Evolutionary conservation across 1,140 invertebrate species (phyloP).

Genomic region (Megalopta genalis): DNA sequence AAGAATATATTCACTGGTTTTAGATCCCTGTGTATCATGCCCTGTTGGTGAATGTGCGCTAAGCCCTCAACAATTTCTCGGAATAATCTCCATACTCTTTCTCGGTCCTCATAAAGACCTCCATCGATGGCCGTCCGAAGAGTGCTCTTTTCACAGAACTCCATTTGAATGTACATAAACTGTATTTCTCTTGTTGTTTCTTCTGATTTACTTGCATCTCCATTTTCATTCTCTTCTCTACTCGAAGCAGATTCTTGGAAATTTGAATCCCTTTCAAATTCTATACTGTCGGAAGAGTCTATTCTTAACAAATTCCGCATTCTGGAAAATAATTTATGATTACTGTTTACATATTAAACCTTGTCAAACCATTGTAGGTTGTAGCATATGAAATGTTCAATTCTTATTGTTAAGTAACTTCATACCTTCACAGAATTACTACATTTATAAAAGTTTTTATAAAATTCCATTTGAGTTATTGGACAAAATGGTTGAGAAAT

Average conservation of each 20-base stretch:
- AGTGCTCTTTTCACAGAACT: constrained; percentile 94
- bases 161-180: constrained; percentile 96
- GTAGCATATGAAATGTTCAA: too few relatives aligned
- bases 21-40: constrained; percentile 96
- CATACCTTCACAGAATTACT: too few relatives aligned
- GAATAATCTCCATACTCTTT: constrained; percentile 94
- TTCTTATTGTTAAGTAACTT: too few relatives aligned
- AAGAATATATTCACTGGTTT: constrained; percentile 99
- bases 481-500: too few relatives aligned
- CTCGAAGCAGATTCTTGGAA: constrained; percentile 28
- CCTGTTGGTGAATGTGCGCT: constrained; percentile 95
- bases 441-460: too few relatives aligned
- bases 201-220: constrained; percentile 53
- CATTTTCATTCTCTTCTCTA: constrained; percentile 50
- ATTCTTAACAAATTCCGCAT: constrained; percentile 57
- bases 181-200: constrained; percentile 77
- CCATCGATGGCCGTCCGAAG: constrained; percentile 93
- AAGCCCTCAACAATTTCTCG: constrained; percentile 95
- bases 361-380: too few relatives aligned
- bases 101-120: constrained; percentile 87
- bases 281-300: constrained; percentile 81
- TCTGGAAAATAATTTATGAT: constrained; percentile 51
- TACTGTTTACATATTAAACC: constrained; percentile 1
- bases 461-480: too few relatives aligned
- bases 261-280: constrained; percentile 77